Evolutionary conservation across 2,113 vertebrate genomes (phyloP).

Genomic region (Thalassarche chlororhynchos): DNA sequence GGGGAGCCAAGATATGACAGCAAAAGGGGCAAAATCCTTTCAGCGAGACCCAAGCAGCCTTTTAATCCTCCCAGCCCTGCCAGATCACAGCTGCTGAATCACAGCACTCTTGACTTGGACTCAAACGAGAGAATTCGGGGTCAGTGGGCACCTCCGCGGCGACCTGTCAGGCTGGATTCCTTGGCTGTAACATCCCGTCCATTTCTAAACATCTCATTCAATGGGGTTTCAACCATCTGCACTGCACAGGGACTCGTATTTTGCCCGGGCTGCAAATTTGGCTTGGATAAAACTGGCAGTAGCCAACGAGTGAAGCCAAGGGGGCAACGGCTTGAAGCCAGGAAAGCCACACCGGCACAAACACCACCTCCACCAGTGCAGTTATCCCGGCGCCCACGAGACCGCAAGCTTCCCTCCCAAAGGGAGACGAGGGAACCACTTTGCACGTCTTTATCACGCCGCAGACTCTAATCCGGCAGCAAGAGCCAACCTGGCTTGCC

Average conservation of each 20-base stretch:
- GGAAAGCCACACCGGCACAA: neutral
- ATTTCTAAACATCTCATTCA: slow-evolving; percentile 25
- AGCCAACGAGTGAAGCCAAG: neutral
- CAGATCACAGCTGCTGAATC: slow-evolving; percentile 32
- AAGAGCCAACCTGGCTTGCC: slow-evolving; percentile 24
- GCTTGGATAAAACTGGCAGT: neutral
- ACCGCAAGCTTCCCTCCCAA: neutral
- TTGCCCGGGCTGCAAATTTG: neutral
- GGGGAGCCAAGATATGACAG: neutral
- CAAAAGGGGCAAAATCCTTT: slow-evolving; percentile 15
- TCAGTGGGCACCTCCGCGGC: neutral
- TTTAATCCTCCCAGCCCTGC: slow-evolving; percentile 18
- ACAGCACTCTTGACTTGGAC: neutral
- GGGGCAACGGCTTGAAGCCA: neutral
- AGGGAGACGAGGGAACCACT: neutral
- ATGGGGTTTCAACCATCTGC: slow-evolving; percentile 47
- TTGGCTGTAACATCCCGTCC: neutral
- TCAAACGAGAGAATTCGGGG: neutral
- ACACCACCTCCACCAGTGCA: accelerated
- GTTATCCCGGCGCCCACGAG: accelerated
- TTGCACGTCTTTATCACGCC: slow-evolving; percentile 14
- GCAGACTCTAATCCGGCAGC: neutral
- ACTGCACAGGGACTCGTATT: neutral
- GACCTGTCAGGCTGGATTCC: neutral
- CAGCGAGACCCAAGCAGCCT: neutral